Base-by-base conservation (phyloP, 2,888 invertebrate species). In the Apotomis betuletana region DNA sequence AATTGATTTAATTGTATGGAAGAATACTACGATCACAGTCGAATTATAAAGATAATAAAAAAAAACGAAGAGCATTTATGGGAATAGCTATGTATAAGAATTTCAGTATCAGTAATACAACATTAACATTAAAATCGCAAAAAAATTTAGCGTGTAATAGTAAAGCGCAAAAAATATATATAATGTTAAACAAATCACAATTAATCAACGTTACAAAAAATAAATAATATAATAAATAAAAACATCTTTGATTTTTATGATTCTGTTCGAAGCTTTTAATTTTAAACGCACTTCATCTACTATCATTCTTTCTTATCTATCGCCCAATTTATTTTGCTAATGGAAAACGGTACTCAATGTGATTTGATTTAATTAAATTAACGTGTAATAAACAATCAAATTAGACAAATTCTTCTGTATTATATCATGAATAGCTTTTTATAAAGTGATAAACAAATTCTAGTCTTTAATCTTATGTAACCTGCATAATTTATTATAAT, bases 401-500 rank as follows among this genome's bases (percentile, higher is more conserved):
- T 51, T 59, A 41, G 3, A 5, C n/a, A 9, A 10, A 27, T 61
- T 27, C 8, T n/a, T 52, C 41, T 13, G 15, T n/a, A 58, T 52
- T 44, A 4, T 38, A 12, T 15, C 15, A 4, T 12, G 4, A 44
- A 44, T 64, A 10, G n/a, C 44, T 51, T 49, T 27, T 38, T 10
- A 55, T 49, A 8, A 38, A 70, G 12, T 55, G 15, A 44, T 59
- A 13, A 54, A 44, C 61, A 8, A 36, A 36, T 55, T 36, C n/a
- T 38, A 15, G 3, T 38, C 9, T n/a, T 62, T 57, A 54, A 46
- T 62, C 67, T 72, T 74, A 74, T 75, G 72, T 78, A 78, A 75
- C 70, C 64, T 71, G 67, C 59, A 67, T 57, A 55, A 67, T 69
- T 69, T 69, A 65, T 67, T 67, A 27, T 61, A 70, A 65, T 61